phyloP scores from a whole-genome alignment of 2,797 vertebrate genomes.

The Brachyalestes nurse region DNA sequence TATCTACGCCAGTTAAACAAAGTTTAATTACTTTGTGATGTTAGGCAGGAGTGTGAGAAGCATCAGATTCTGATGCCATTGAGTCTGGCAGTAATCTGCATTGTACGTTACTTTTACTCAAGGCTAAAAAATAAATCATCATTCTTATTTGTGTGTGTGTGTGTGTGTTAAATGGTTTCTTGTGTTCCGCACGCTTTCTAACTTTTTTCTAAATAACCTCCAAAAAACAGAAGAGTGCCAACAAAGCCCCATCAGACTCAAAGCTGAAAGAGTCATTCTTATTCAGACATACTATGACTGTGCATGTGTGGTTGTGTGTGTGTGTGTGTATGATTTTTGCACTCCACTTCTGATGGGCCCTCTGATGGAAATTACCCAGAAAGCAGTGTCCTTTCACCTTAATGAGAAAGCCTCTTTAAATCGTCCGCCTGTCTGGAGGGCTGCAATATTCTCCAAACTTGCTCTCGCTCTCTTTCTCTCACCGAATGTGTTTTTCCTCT shows the following conservation, averaged over 20 bases:
- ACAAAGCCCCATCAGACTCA: not conserved
- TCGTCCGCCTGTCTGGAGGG: conserved; percentile 39
- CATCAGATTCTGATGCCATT: no score
- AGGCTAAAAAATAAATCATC: no score
- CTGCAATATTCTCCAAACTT: conserved; percentile 26
- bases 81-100: no score
- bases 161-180: no score
- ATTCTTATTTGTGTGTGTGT: no score
- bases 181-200: not conserved
- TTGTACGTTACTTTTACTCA: no score
- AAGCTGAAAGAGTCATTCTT: not conserved
- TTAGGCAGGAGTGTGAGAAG: no score
- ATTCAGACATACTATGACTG: not conserved
- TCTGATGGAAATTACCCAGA: conserved; percentile 50
- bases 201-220: not conserved
- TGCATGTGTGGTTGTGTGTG: not conserved
- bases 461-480: conserved; percentile 32
- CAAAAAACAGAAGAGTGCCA: not conserved
- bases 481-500: conserved; percentile 45
- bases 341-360: conserved; percentile 28
- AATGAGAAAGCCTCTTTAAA: conserved; percentile 50
- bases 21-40: no score
- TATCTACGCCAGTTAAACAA: no score
- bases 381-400: conserved; percentile 46
- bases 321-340: conserved; percentile 16